phyloP scores from a whole-genome alignment of 2,888 invertebrate species.

The Cryptus armator region DNA sequence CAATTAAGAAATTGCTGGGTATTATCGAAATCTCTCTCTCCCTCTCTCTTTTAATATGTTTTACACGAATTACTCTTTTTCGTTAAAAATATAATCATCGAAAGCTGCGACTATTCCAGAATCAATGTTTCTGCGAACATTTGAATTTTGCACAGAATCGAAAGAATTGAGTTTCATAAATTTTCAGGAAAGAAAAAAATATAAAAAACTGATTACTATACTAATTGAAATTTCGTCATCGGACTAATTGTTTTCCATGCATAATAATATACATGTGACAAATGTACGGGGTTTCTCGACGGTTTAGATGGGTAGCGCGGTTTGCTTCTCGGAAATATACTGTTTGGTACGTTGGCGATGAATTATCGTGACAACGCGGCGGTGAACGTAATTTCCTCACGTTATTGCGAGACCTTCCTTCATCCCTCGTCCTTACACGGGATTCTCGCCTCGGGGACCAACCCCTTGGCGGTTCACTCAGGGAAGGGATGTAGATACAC shows the following conservation, averaged over 20 bases:
- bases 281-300: not conserved
- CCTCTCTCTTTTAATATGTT: too few species aligned
- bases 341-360: slow-evolving; percentile 24
- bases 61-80: not conserved
- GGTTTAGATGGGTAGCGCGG: not conserved
- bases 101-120: too few species aligned
- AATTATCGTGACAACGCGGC: slow-evolving; percentile 61
- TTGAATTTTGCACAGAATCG: too few species aligned
- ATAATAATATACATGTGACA: slow-evolving; percentile 24
- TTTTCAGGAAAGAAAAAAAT: not conserved
- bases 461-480: slow-evolving; percentile 54
- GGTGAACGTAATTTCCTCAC: slow-evolving; percentile 67
- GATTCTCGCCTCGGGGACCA: slow-evolving; percentile 48
- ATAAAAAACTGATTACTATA: not conserved
- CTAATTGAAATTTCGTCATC: not conserved
- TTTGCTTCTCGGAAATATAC: slow-evolving; percentile 3
- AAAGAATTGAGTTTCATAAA: not conserved
- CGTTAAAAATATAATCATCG: too few species aligned
- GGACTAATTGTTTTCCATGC: slow-evolving; percentile 1
- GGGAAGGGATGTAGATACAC: slow-evolving; percentile 64
- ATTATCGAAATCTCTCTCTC: too few species aligned
- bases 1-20: too few species aligned
- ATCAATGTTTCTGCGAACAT: too few species aligned
- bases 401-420: slow-evolving; percentile 66
- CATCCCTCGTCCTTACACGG: slow-evolving; percentile 54